phyloP scores from a whole-genome alignment of 2,113 vertebrate genomes.

The Cyprinodon brontotheroides region DNA sequence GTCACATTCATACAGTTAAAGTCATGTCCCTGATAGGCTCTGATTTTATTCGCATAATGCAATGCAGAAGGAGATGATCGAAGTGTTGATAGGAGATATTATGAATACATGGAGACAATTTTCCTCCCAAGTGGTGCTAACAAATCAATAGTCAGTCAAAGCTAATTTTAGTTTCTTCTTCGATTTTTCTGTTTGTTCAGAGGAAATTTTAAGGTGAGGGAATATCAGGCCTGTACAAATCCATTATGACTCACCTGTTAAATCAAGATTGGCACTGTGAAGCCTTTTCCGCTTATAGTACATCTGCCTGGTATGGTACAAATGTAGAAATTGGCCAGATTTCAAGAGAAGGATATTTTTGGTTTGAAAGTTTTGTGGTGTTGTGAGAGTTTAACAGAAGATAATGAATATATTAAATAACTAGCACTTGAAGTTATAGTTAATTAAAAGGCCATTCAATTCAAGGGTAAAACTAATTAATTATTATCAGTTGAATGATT shows the following conservation, averaged over 20 bases:
- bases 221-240: background rate
- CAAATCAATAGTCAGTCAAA: background rate
- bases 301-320: too few species aligned
- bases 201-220: background rate
- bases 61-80: background rate
- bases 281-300: background rate
- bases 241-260: background rate
- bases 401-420: too few species aligned
- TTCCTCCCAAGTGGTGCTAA: background rate
- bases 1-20: slow-evolving; percentile 10
- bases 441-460: too few species aligned
- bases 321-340: too few species aligned
- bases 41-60: background rate
- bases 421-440: too few species aligned
- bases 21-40: background rate
- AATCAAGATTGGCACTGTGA: background rate
- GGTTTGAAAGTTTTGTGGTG: too few species aligned
- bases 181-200: background rate
- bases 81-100: background rate
- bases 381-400: too few species aligned
- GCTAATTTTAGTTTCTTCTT: background rate
- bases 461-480: too few species aligned
- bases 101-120: background rate
- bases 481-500: too few species aligned
- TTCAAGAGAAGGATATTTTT: background rate